A percentile compares a stretch with the other conserved stretches of the same genome.
These are phyloP conservation scores for Neelides folsomi DNA, from an alignment of 2,888 invertebrate species.

Conservation along the genomic window DNA sequence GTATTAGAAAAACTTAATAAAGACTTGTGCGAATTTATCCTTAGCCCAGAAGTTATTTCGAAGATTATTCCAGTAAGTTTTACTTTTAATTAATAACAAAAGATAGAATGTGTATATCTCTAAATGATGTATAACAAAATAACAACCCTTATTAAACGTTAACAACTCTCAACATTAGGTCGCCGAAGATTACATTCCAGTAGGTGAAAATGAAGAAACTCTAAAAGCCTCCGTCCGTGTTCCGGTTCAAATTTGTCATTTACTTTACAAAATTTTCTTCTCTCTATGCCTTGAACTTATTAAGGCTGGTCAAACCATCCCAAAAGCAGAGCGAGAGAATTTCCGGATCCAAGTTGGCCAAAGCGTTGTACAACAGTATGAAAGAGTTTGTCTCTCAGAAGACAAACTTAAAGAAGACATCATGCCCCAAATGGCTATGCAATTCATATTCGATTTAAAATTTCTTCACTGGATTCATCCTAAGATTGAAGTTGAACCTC, in stretches of 20 bases:
- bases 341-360: slow-evolving; percentile 18
- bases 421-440: slow-evolving; percentile 22
- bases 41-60: not conserved
- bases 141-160: no score
- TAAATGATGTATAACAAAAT: no score
- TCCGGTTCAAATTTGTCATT: slow-evolving; percentile 27
- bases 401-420: slow-evolving; percentile 2
- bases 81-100: no score
- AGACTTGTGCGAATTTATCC: not conserved
- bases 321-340: slow-evolving; percentile 22
- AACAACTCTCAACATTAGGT: no score
- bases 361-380: slow-evolving; percentile 14
- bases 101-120: no score
- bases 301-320: slow-evolving; percentile 27
- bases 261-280: slow-evolving; percentile 21
- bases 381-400: slow-evolving; percentile 7
- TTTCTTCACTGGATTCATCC: slow-evolving; percentile 30
- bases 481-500: slow-evolving; percentile 18
- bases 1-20: not conserved
- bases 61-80: not conserved
- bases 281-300: slow-evolving; percentile 18
- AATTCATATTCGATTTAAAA: slow-evolving; percentile 29
- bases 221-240: slow-evolving; percentile 27
- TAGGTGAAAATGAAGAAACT: slow-evolving; percentile 17
- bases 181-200: slow-evolving; percentile 18